Evolutionary conservation across 1,140 invertebrate species (phyloP), one percentile per base, ranked within the genome.

Genomic region (Neuroterus valhalla): DNA sequence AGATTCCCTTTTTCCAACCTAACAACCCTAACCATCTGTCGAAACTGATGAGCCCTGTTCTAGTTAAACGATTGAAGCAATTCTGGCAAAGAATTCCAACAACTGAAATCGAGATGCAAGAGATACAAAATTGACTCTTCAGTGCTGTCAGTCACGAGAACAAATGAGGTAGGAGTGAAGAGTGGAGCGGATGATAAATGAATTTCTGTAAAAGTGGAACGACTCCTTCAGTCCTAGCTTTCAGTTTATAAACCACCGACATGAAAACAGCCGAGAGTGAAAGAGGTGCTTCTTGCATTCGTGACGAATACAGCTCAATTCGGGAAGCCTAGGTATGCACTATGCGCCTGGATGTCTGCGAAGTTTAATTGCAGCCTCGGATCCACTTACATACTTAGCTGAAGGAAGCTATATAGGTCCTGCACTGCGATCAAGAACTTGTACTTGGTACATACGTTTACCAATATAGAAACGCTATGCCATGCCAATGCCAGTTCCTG

Each of bases 281-380:
- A 48, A 48, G 46, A 48, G 3, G 46, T 48, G 46, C n/a, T 48
- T n/a, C 15, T 10, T 31, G 26, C 55, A 62, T 23, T 62, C 23
- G 11, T 62, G 14, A 15, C 31, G 55, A 62, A 31, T 62, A 38
- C 23, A 14, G 52, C 12, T 55, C 23, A 31, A 62, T 62, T 62
- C 55, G n/a, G 31, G 23, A 23, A 14, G 11, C 11, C 4, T 55
- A 23, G 52, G 21, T 55, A 55, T 62, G 55, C 55, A 62, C 67
- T 62, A 68, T 68, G 44, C 52, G 72, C 70, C 72, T 79, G 70
- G 67, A 74, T 50, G 75, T 79, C 78, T 79, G 72, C 71, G 70
- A 79, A 78, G 76, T 80, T 80, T 76, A 78, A 80, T 78, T 78
- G 79, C 76, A 45, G 75, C 66, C 72, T 31, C 74, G 76, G 77